Evolutionary conservation across 64 coral and sea anemone species (phyloP).

Genomic region (Montipora foliosa): DNA sequence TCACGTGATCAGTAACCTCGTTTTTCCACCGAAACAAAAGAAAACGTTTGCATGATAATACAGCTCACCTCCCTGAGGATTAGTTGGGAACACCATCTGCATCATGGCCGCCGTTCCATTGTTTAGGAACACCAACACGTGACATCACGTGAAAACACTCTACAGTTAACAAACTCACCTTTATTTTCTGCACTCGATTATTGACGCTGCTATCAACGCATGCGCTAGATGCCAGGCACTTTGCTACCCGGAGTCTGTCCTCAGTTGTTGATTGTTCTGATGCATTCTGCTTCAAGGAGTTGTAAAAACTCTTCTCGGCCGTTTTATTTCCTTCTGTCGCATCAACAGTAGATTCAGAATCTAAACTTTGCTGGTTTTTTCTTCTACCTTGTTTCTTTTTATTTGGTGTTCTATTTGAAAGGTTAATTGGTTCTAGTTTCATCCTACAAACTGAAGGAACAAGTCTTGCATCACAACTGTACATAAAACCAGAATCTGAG

Average conservation of each 20-base stretch:
- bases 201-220: conserved; percentile 79
- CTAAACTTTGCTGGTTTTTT: background rate
- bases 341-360: background rate
- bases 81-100: too few relatives aligned
- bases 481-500: background rate
- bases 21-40: too few relatives aligned
- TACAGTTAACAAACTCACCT: conserved; percentile 32
- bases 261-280: background rate
- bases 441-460: background rate
- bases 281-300: background rate
- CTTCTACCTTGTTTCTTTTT: background rate
- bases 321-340: background rate
- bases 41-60: too few relatives aligned
- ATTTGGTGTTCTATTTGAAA: background rate
- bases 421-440: conserved; percentile 31
- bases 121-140: too few relatives aligned
- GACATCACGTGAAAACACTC: too few relatives aligned
- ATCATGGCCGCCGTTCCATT: too few relatives aligned
- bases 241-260: conserved; percentile 79
- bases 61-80: too few relatives aligned
- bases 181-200: conserved; percentile 82
- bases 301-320: background rate
- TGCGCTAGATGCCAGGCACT: conserved; percentile 75
- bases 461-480: background rate
- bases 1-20: too few relatives aligned